Base-by-base conservation (phyloP, 2,113 vertebrate species). In the Otolemur garnettii region DNA sequence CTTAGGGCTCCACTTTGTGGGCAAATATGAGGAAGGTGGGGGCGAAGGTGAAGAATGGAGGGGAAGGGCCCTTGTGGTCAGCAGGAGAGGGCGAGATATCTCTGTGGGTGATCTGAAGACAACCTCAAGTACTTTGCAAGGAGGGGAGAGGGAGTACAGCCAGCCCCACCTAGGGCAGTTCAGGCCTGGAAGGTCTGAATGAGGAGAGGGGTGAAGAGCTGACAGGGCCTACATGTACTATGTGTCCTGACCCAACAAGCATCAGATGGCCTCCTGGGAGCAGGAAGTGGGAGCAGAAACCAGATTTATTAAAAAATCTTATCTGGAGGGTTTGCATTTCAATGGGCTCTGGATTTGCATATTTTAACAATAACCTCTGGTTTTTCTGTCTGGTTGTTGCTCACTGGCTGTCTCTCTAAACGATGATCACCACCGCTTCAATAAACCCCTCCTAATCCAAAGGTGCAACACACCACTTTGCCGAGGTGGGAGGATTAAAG, bases 301-400 rank as follows among this genome's bases (percentile, higher is more conserved):
- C 97, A 98, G 98, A 98, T 98, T 99, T 99, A 99, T 99, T 98
- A 98, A 98, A 98, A 99, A 99, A 98, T 98, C 98, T 98, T 98
- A 98, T 99, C 98, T 99, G 98, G 97, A 99, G 98, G 98, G 98
- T 98, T 99, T 99, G 98, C 98, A 98, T 99, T 98, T 98, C 98
- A 98, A 99, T 98, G 97, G 98, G 97, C 98, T 98, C 97, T 97
- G 98, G 98, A 99, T 99, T 99, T 99, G 98, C 99, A 99, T 99
- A 99, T 99, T 99, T 99, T 99, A 98, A 98, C 98, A 98, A 98
- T 98, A 98, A 99, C 98, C 98, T 98, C 98, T 82, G 95, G 98
- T 98, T 98, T 98, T 98, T 98, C 98, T 98, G 98, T 98, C 98
- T 99, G 98, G 98, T 98, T 96, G 94, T 84, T 92, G 95, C 97